Evolutionary conservation across 1,140 invertebrate genomes (phyloP).

Genomic region (Drosophila prosaltans): DNA sequence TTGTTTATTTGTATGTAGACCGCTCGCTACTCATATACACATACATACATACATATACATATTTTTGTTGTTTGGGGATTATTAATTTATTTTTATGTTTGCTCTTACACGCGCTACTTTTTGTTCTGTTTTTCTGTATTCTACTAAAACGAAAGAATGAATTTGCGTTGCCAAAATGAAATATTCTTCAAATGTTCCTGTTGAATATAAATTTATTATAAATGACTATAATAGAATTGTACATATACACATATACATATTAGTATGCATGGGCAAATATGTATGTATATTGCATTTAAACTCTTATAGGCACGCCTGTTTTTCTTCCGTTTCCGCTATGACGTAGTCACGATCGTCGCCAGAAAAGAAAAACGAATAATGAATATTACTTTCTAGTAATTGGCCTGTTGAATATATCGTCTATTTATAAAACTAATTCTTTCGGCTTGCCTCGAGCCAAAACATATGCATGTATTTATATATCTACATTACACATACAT

Average conservation of each 20-base stretch:
- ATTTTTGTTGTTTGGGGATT: slow-evolving; percentile 6
- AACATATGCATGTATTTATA: slow-evolving; percentile 22
- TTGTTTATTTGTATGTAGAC: slow-evolving; percentile 55
- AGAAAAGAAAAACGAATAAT: slow-evolving; percentile 40
- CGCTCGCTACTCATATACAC: slow-evolving; percentile 48
- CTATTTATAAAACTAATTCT: slow-evolving; percentile 72
- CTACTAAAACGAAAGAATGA: not conserved
- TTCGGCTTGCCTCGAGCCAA: slow-evolving; percentile 49
- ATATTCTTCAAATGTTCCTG: not conserved
- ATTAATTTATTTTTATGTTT: slow-evolving; percentile 21
- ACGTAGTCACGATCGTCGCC: not conserved
- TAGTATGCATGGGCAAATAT: slow-evolving; percentile 5
- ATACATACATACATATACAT: slow-evolving; percentile 31
- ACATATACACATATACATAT: not conserved
- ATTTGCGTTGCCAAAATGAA: slow-evolving; percentile 27
- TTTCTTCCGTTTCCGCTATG: slow-evolving; percentile 68
- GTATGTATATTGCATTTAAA: slow-evolving; percentile 12
- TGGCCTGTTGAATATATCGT: slow-evolving; percentile 46
- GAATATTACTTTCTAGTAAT: slow-evolving; percentile 37
- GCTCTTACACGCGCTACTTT: slow-evolving; percentile 21
- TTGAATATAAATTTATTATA: slow-evolving; percentile 9
- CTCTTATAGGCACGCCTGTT: slow-evolving; percentile 7
- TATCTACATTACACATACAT: slow-evolving; percentile 13
- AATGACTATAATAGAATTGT: slow-evolving; percentile 9
- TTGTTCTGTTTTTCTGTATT: not conserved